Evolutionary conservation across 2,888 invertebrate genomes (phyloP).

Genomic region (Chouioia cunea): DNA sequence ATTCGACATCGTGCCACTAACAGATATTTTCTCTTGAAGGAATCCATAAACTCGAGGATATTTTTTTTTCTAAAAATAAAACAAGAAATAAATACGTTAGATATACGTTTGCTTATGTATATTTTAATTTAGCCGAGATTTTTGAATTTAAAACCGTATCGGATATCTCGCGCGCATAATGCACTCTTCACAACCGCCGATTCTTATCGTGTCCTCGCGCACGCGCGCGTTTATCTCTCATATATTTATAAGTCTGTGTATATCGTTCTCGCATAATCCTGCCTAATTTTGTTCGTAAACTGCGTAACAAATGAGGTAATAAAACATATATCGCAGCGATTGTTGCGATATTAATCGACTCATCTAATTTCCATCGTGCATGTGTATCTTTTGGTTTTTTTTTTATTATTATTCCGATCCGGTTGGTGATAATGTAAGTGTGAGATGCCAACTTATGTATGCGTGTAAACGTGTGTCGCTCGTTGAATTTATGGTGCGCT

Average conservation of each 20-base stretch:
- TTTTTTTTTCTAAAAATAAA: slow-evolving; percentile 16
- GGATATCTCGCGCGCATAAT: slow-evolving; percentile 17
- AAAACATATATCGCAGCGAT: slow-evolving; percentile 36
- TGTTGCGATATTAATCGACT: slow-evolving; percentile 26
- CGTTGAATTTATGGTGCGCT: slow-evolving; percentile 10
- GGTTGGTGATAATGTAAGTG: slow-evolving; percentile 11
- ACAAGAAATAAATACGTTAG: slow-evolving; percentile 25
- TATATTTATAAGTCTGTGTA: slow-evolving; percentile 37
- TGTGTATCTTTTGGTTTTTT: slow-evolving; percentile 13
- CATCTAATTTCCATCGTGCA: slow-evolving; percentile 34
- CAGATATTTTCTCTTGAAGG: slow-evolving; percentile 8
- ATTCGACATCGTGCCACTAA: slow-evolving; percentile 22
- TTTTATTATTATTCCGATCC: slow-evolving; percentile 34
- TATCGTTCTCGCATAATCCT: slow-evolving; percentile 3
- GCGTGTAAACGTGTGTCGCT: slow-evolving; percentile 1
- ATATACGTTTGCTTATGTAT: not conserved
- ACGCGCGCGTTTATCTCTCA: slow-evolving; percentile 38
- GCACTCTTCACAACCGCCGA: slow-evolving; percentile 21
- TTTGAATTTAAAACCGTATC: slow-evolving; percentile 32
- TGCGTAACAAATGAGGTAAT: slow-evolving; percentile 34
- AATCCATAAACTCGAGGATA: slow-evolving; percentile 12
- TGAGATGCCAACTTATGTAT: slow-evolving; percentile 9
- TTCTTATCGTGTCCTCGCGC: slow-evolving; percentile 27
- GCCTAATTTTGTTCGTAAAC: slow-evolving; percentile 40
- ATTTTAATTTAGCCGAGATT: slow-evolving; percentile 38